Evolutionary conservation across 2,113 vertebrate genomes (phyloP).

Genomic region (Pipra filicauda): DNA sequence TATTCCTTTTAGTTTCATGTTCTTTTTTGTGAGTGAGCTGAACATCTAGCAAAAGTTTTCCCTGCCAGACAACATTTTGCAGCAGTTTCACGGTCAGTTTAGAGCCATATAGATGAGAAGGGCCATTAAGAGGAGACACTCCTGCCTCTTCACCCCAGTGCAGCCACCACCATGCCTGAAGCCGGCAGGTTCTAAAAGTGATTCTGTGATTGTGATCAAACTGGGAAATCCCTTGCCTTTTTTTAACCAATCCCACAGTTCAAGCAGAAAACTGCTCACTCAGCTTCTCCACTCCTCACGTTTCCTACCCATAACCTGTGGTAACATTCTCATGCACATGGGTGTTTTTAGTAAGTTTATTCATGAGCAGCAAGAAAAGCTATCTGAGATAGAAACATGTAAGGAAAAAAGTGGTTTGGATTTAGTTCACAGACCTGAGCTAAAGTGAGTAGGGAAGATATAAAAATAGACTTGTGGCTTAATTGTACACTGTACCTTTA

Average conservation of each 20-base stretch:
- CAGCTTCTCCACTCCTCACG: background rate
- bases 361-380: background rate
- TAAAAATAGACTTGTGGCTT: background rate
- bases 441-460: background rate
- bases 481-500: slow-evolving; percentile 74
- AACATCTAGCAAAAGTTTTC: background rate
- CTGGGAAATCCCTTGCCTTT: background rate
- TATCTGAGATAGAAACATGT: background rate
- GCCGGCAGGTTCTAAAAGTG: background rate
- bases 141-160: background rate
- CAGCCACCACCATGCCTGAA: background rate
- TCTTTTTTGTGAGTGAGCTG: background rate
- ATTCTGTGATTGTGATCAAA: background rate
- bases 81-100: background rate
- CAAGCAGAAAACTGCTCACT: background rate
- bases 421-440: background rate
- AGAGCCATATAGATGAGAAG: background rate
- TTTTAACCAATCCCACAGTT: background rate
- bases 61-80: background rate
- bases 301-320: background rate
- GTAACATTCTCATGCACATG: background rate
- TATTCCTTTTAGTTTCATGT: background rate
- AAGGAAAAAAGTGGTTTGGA: background rate
- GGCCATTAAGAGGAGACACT: background rate
- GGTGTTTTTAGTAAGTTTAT: background rate